Conservation (phyloP, 2,888 invertebrate species). For the Allygus modestus region DNA sequence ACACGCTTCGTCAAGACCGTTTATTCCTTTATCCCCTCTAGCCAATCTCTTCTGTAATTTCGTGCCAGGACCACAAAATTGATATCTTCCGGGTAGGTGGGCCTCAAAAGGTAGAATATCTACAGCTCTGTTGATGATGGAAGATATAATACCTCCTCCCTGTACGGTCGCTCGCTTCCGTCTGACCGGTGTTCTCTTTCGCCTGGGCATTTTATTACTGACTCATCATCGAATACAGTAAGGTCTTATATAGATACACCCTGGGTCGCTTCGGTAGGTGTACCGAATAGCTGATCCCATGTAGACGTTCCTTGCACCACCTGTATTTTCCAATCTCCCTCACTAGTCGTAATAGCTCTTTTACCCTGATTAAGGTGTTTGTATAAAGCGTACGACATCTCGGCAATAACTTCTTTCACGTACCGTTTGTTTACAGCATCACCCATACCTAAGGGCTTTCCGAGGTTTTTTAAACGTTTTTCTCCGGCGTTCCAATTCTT, state of each 20-base stretch:
- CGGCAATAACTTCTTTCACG: too few relatives aligned
- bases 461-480: not conserved
- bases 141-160: not conserved
- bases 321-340: too few relatives aligned
- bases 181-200: slow-evolving; percentile 61
- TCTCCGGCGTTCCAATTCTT: not conserved
- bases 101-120: slow-evolving; percentile 59
- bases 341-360: not conserved
- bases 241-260: too few relatives aligned
- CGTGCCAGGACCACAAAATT: slow-evolving; percentile 66
- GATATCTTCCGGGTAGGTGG: slow-evolving; percentile 65
- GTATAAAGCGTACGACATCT: not conserved
- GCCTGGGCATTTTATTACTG: not conserved
- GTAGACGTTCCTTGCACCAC: not conserved
- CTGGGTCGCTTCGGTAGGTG: too few relatives aligned
- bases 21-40: slow-evolving; percentile 62
- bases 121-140: slow-evolving; percentile 57
- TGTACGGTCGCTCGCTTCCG: not conserved
- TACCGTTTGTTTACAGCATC: too few relatives aligned
- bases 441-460: not conserved
- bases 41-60: slow-evolving; percentile 60
- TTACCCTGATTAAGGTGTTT: not conserved
- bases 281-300: not conserved
- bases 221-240: not conserved
- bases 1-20: slow-evolving; percentile 66